Conservation (phyloP, 2,888 invertebrate genomes). For the Drosophila mulleri region DNA sequence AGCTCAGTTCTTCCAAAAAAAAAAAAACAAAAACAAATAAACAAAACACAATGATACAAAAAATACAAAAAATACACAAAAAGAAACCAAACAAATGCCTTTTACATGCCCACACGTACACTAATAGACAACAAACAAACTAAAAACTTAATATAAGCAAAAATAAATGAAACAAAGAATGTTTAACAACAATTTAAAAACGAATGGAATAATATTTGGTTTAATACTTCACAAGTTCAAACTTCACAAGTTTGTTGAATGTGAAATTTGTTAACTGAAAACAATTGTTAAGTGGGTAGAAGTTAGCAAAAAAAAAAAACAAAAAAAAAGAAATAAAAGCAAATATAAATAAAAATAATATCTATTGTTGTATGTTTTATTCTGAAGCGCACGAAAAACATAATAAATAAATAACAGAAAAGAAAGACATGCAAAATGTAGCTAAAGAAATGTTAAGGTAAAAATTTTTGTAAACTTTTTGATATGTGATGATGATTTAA, state of each 20-base stretch:
- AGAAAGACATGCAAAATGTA: conserved; percentile 52
- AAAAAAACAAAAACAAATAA: conserved; percentile 16
- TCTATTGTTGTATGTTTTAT: conserved; percentile 78
- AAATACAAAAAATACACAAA: conserved; percentile 43
- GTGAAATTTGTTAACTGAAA: conserved; percentile 61
- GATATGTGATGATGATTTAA: conserved; percentile 83
- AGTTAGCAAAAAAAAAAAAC: conserved; percentile 24
- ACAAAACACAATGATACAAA: conserved; percentile 29
- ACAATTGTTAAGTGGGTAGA: conserved; percentile 56
- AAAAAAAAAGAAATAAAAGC: background rate
- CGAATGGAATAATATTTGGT: conserved; percentile 25
- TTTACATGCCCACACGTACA: conserved; percentile 81
- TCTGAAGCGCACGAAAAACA: conserved; percentile 68
- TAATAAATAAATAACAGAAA: conserved; percentile 25
- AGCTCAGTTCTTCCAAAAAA: conserved; percentile 68
- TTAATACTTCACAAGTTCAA: conserved; percentile 38
- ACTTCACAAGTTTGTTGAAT: conserved; percentile 57
- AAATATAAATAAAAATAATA: conserved; percentile 37
- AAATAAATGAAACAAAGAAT: conserved; percentile 19
- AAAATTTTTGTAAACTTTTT: conserved; percentile 80
- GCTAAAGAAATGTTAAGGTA: conserved; percentile 59
- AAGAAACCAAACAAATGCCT: conserved; percentile 81
- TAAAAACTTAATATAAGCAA: conserved; percentile 29
- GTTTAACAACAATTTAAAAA: conserved; percentile 42
- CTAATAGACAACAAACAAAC: conserved; percentile 41